These are phyloP conservation scores for Lamellibrachia luymesi DNA, from an alignment of 1,140 invertebrate species.

Conservation along the genomic window DNA sequence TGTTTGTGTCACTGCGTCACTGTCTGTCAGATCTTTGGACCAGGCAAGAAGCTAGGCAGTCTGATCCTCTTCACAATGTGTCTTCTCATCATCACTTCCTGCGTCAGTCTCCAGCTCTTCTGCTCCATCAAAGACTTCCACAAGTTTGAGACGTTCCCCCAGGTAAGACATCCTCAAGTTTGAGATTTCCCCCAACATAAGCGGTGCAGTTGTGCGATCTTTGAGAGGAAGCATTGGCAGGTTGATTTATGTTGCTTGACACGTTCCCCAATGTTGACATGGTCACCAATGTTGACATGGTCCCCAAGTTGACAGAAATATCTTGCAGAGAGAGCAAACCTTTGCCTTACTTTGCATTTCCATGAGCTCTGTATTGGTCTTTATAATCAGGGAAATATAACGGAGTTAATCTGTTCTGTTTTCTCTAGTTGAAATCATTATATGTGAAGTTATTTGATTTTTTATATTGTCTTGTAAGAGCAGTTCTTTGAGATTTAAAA, in stretches of 20 bases:
- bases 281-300: not conserved
- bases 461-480: no score
- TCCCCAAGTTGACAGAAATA: not conserved
- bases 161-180: constrained; percentile 64
- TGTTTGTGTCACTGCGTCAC: constrained; percentile 24
- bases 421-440: no score
- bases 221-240: no score
- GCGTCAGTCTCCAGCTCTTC: constrained; percentile 98
- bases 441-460: no score
- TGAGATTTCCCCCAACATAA: not conserved
- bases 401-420: no score
- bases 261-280: not conserved
- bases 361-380: no score
- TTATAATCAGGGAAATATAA: no score
- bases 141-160: constrained; percentile 97
- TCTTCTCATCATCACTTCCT: constrained; percentile 95
- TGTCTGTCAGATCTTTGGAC: constrained; percentile 82
- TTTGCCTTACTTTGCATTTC: not conserved
- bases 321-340: not conserved
- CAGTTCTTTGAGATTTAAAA: no score
- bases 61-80: constrained; percentile 99
- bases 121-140: constrained; percentile 89
- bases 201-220: no score
- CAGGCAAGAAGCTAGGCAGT: constrained; percentile 97
- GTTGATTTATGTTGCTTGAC: no score